Evolutionary conservation across 1,140 invertebrate species (phyloP).

Genomic region (Drosophila insularis): DNA sequence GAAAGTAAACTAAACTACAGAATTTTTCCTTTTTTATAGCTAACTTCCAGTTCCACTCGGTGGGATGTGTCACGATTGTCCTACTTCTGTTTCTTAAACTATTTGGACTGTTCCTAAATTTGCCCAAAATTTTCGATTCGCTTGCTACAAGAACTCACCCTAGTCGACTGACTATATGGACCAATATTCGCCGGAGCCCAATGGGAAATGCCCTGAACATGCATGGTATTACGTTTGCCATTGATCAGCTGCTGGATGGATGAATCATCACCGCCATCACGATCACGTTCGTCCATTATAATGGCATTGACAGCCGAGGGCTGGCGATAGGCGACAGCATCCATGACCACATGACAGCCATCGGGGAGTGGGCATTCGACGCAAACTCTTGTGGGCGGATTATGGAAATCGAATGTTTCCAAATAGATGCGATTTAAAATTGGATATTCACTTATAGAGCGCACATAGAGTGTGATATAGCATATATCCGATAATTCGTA

Average conservation of each 20-base stretch:
- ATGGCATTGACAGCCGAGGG: slow-evolving; percentile 20
- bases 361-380: slow-evolving; percentile 90
- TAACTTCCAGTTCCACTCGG: too few species aligned
- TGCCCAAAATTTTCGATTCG: background rate
- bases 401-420: slow-evolving; percentile 88
- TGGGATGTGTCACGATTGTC: too few species aligned
- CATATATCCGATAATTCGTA: slow-evolving; percentile 88
- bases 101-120: background rate
- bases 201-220: slow-evolving; percentile 96
- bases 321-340: slow-evolving; percentile 88
- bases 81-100: too few species aligned
- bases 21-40: too few species aligned
- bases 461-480: slow-evolving; percentile 91
- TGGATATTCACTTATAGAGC: slow-evolving; percentile 90
- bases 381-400: slow-evolving; percentile 94
- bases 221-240: slow-evolving; percentile 86
- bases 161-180: slow-evolving; percentile 95
- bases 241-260: slow-evolving; percentile 42
- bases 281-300: slow-evolving; percentile 45
- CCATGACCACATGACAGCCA: slow-evolving; percentile 89
- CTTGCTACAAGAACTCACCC: slow-evolving; percentile 81
- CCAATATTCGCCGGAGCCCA: slow-evolving; percentile 98
- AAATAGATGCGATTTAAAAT: slow-evolving; percentile 91
- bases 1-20: too few species aligned
- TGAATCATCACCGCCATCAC: slow-evolving; percentile 43